Percentiles rank a stretch among this genome's conserved stretches.
phyloP scores from a whole-genome alignment of 2,797 vertebrate genomes.

The Clarias pachynema region DNA sequence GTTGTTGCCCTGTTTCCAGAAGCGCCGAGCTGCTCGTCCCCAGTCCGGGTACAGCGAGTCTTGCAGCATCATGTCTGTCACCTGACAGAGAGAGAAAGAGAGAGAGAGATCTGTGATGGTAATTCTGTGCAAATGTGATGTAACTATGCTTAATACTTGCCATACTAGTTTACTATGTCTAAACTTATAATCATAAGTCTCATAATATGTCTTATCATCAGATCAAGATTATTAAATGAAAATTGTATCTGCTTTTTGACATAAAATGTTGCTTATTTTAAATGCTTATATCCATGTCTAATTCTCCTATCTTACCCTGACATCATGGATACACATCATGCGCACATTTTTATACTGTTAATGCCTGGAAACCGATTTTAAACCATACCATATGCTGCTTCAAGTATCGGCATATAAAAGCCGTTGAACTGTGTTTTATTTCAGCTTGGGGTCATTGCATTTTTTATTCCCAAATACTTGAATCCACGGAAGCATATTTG shows the following conservation, averaged over 20 bases:
- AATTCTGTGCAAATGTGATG: conserved; percentile 13
- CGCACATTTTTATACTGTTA: not conserved
- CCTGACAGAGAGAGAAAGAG: conserved; percentile 70
- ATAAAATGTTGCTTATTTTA: not conserved
- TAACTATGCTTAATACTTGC: not conserved
- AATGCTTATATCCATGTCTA: not conserved
- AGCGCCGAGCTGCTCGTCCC: conserved; percentile 88
- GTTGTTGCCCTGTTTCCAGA: conserved; percentile 94
- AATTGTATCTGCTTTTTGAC: no score
- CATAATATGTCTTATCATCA: not conserved
- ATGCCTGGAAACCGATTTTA: no score
- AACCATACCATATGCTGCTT: not conserved
- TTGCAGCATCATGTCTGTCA: conserved; percentile 99
- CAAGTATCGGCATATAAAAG: not conserved
- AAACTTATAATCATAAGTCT: not conserved
- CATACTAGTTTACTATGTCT: not conserved
- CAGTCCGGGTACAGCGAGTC: conserved; percentile 92
- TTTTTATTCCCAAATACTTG: not conserved
- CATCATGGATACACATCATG: not conserved
- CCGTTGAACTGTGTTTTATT: not conserved
- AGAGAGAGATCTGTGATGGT: not conserved
- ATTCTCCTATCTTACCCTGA: not conserved
- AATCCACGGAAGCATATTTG: not conserved
- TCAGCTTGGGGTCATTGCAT: not conserved
- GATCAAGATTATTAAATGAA: no score